Base-by-base conservation (phyloP, 2,888 invertebrate genomes). In the Suillia variegata region DNA sequence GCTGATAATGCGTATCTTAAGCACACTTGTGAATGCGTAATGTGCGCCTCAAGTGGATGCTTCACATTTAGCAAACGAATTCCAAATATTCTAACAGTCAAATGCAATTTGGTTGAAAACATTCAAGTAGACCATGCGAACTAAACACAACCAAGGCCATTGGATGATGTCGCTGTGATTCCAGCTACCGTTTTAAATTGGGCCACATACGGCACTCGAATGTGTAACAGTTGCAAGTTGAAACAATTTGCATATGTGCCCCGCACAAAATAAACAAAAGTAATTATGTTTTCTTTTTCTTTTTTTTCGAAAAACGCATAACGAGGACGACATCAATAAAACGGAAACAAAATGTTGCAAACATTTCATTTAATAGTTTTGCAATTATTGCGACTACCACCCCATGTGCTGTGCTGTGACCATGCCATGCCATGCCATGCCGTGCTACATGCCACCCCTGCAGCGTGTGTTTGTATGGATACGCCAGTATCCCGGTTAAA, bases 31-130 rank as follows among this genome's bases (percentile, higher is more conserved):
- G 66, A 69, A 64, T 55, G 63, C 73, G 69, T 69, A 73, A 48
- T 26, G 58, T 66, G 56, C 51, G 58, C 53, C n/a, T 38, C 38
- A 38, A 38, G 10, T 38, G 38, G 38, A 38, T 38, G n/a, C 13
- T 38, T 26, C 38, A n/a, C 12, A 38, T n/a, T n/a, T n/a, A 61
- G 54, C 52, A 13, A 33, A 38, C 33, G 20, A 17, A 20, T 34
- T 53, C n/a, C n/a, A n/a, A n/a, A n/a, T n/a, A 68, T 73, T 71
- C 66, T 62, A 65, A 67, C 70, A 71, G 71, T 71, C 74, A 74
- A 74, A 71, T 62, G 59, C 65, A 72, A 68, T 74, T 74, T 67
- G 58, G 63, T 68, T 59, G 63, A 62, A 38, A 64, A 17, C n/a
- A n/a, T n/a, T n/a, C n/a, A n/a, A n/a, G n/a, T n/a, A n/a, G n/a